phyloP scores from a whole-genome alignment of 2,888 invertebrate species.

The Pristionchus japonicus region DNA sequence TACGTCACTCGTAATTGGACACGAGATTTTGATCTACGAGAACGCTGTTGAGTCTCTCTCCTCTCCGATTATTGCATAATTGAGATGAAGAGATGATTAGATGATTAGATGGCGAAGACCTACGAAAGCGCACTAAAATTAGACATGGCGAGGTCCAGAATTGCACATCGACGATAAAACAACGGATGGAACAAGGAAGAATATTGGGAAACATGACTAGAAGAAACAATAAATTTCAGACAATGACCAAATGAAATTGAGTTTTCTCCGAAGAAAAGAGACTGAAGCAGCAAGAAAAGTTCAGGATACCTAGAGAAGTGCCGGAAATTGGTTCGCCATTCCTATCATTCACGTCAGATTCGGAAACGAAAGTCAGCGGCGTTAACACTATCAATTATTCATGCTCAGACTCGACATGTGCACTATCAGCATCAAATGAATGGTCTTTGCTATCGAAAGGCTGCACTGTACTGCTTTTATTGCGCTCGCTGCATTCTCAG shows the following conservation, averaged over 20 bases:
- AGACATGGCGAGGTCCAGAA: not conserved
- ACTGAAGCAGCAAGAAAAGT: too few species aligned
- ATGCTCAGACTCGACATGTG: not conserved
- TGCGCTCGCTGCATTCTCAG: not conserved
- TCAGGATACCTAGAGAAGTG: not conserved
- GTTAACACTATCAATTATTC: not conserved
- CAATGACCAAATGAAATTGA: too few species aligned
- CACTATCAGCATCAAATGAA: not conserved
- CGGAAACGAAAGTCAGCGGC: not conserved
- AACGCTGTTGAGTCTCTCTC: not conserved
- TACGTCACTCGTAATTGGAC: not conserved
- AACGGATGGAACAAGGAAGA: not conserved
- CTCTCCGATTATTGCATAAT: conserved; percentile 23
- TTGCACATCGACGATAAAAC: not conserved
- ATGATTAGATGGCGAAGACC: not conserved
- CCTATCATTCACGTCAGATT: not conserved
- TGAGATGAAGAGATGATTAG: not conserved
- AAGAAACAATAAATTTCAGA: too few species aligned
- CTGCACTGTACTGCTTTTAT: not conserved
- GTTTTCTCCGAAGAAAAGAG: too few species aligned
- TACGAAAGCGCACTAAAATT: not conserved
- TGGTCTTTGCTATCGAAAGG: not conserved
- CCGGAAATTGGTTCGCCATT: not conserved
- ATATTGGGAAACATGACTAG: not conserved
- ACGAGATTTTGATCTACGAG: not conserved